Evolutionary conservation across 1,140 invertebrate genomes (phyloP), one percentile per base, ranked within the genome.

Genomic region (Pseudomyrmex sp.): DNA sequence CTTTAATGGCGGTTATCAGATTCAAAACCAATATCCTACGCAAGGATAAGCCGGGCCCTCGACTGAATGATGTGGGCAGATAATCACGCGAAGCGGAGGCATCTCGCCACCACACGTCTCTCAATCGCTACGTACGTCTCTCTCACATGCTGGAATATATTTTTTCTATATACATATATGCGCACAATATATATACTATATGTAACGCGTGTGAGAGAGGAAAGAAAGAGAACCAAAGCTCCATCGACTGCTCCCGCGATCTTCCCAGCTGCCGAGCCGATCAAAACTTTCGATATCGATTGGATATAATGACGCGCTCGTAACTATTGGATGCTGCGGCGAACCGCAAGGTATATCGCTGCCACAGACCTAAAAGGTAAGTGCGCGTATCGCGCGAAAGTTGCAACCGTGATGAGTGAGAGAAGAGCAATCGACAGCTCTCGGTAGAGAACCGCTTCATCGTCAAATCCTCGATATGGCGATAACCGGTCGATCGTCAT

Each of bases 291-390:
- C 90, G 89, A 91, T 91, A 91, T 91, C 90, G 86, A 91, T 91
- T 82, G 86, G 83, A 84, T 87, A 85, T 91, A 91, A 89, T 89
- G 85, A 90, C 85, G 88, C 82, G 86, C 68, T 87, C 84, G 75
- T 90, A 91, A 90, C 90, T 91, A 90, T 91, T 91, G 90, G 88
- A 90, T 89, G 82, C 88, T 91, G 91, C 84, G 91, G 90, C 85
- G 66, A 88, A 91, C 91, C 91, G 87, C 91, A 91, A 74, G 70
- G 72, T 83, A 85, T 85, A 83, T 59, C 50, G 56, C 58, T 61
- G 80, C 26, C 52, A 13, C 26, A 70, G 35, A 82, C 84, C 80
- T 89, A 77, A 88, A 86, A 86, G 82, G 84, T 58, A 86, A 89
- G 84, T 12, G 73, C 68, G 72, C 72, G 65, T 76, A 75, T 86